Base-by-base conservation (phyloP, 1,140 invertebrate species). In the Drosophila carrolli region DNA sequence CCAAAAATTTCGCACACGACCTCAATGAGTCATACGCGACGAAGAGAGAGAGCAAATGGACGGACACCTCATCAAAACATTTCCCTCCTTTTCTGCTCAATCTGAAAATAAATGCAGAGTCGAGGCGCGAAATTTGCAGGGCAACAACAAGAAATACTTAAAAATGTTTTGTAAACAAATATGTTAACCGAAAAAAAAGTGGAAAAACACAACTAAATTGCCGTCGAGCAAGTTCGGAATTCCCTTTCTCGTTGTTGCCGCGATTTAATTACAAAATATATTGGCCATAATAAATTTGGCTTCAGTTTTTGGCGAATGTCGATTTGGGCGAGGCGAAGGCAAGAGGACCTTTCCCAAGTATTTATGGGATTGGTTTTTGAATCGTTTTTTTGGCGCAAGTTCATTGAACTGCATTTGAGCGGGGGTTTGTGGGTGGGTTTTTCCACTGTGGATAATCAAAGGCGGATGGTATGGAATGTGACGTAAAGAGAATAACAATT, bases 1-100 rank as follows among this genome's bases (percentile, higher is more conserved):
- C 83, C 79, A 86, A 86, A 86, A 82, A 86, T 86, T 71, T 86
- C 83, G 83, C 83, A 86, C 79, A 86, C 83, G 83, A 82, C 83
- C 83, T 79, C 83, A 86, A 86, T 86, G 83, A 86, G 83, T 86
- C 83, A 86, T 75, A n/a, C 19, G 5, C 27, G 48, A 16, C n/a
- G 48, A 44, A 37, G 60, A 58, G 10, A 55, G 48, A 57, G 32
- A 60, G 47, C 47, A 14, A 14, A 9, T 13, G 47, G 13, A 41
- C 67, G 57, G 58, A 72, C 65, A 54, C 71, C 71, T 74, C 70
- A 57, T 41, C 67, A 43, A 19, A 40, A 47, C 53, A 50, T 27
- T 48, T 48, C 44, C 41, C 40, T 51, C 66, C 66, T 19, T 55
- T 16, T 38, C 46, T 48, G 44, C 14, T 9, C 7, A 19, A 38